phyloP scores from a whole-genome alignment of 2,888 invertebrate genomes.

The Heliconius charithonia region DNA sequence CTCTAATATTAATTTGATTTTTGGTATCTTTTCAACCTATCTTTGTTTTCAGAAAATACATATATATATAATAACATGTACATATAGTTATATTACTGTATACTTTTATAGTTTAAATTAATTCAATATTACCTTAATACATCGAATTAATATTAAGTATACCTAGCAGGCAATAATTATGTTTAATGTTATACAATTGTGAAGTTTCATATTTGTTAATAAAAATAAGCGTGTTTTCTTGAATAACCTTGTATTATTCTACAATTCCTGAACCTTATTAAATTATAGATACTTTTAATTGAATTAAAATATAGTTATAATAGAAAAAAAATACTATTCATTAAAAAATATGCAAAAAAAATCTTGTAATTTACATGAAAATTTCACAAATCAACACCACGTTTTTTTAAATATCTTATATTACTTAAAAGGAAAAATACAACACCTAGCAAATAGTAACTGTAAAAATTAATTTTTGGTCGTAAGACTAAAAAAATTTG shows the following conservation, averaged over 20 bases:
- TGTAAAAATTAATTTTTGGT: neutral
- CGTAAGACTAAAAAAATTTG: neutral
- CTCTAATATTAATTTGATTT: neutral
- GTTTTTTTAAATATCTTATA: too few relatives aligned
- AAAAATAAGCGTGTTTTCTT: slow-evolving; percentile 32
- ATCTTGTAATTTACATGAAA: too few relatives aligned
- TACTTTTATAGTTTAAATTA: slow-evolving; percentile 14
- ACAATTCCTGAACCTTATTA: neutral
- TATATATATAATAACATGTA: slow-evolving; percentile 12
- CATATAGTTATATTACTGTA: slow-evolving; percentile 20
- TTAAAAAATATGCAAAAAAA: too few relatives aligned
- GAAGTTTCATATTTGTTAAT: slow-evolving; percentile 42
- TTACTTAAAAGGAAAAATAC: neutral
- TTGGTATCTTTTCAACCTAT: neutral
- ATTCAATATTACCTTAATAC: slow-evolving; percentile 23
- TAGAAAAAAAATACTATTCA: too few relatives aligned
- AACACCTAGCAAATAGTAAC: neutral
- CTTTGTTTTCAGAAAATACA: neutral
- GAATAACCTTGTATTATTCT: neutral
- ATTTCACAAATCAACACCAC: too few relatives aligned
- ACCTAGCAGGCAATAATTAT: slow-evolving; percentile 33
- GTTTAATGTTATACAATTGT: slow-evolving; percentile 40
- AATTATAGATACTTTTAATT: neutral
- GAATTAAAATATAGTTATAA: neutral
- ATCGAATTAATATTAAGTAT: slow-evolving; percentile 33